A percentile compares a stretch with the other conserved stretches of the same genome.
Conservation (phyloP, 64 coral and sea anemone genomes). For the Pachyseris speciosa region DNA sequence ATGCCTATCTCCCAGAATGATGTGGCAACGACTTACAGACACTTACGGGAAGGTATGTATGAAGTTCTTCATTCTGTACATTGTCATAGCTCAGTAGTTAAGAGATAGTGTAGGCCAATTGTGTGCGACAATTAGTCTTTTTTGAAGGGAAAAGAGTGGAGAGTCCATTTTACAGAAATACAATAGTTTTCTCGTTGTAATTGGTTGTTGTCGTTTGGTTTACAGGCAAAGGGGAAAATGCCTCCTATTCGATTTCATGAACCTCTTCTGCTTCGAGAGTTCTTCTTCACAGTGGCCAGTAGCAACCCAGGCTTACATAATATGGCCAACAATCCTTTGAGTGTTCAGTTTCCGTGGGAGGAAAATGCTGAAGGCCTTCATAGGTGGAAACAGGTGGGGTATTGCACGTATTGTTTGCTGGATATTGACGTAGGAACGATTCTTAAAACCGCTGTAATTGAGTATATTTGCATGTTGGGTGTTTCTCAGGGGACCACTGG, state of each 20-base stretch:
- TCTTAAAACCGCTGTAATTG: too few species aligned
- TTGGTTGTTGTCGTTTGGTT: too few species aligned
- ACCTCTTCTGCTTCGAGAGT: constrained; percentile 34
- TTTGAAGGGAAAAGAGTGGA: too few species aligned
- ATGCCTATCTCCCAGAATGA: constrained; percentile 52
- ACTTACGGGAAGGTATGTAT: constrained; percentile 44
- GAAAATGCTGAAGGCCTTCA: constrained; percentile 19
- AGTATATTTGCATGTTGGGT: background rate
- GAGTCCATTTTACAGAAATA: too few species aligned
- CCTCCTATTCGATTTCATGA: constrained; percentile 7
- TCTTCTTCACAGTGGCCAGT: constrained; percentile 15
- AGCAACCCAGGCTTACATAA: constrained; percentile 36
- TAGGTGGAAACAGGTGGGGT: constrained; percentile 35
- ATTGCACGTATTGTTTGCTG: background rate
- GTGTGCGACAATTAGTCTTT: too few species aligned
- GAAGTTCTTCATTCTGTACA: background rate
- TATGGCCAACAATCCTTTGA: constrained; percentile 41
- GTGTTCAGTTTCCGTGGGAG: constrained; percentile 52
- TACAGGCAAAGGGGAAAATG: constrained; percentile 15
- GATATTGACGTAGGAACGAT: too few species aligned
- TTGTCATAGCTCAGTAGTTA: too few species aligned
- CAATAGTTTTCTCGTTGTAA: too few species aligned
- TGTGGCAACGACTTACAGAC: constrained; percentile 6
- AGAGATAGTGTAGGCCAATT: too few species aligned
- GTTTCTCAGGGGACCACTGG: constrained; percentile 73